Base-by-base conservation (phyloP, 2,113 vertebrate genomes). In the Larimichthys crocea region DNA sequence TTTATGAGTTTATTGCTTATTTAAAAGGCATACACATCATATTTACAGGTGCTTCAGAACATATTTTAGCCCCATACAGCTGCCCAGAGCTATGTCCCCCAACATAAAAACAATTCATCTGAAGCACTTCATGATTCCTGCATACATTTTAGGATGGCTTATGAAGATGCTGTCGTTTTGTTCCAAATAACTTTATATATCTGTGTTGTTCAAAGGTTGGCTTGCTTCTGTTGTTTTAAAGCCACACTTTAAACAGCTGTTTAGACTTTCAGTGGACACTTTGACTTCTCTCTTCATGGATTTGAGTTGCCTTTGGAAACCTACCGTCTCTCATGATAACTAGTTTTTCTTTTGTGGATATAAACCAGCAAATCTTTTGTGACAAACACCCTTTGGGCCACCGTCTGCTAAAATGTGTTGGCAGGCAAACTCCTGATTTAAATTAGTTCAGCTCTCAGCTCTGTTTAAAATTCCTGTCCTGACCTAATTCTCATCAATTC, bases 391-490 rank as follows among this genome's bases (percentile, higher is more conserved):
- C 44, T 73, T 12, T 0, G 31, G 57, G 64, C 15, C 46, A 22
- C 19, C 7, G 5, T 83, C 59, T 40, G 26, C 14, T 2, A 46
- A 4, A 44, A 19, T 50, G 11, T 53, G 22, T 42, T 69, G 66
- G 61, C 68, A 44, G 73, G 40, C 53, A 77, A 63, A 44, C 16
- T 66, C 42, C 22, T 60, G 74, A 74, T 46, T 69, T 64, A 8
- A 74, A 52, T 69, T 78, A 3, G 26, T 56, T 63, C 44, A 35
- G 64, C 29, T 19, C 24, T 9, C 44, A 3, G 60, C 31, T 31
- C 46, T 63, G 44, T 50, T 72, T 67, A 61, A 71, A 76, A 80
- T 79, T 84, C 70, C 70, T 49, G 46, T 16, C 35, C 64, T 83
- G 70, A 86, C 70, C 59, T 48, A 71, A 62, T 66, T 86, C 63